Evolutionary conservation across 2,888 invertebrate species (phyloP).

Genomic region (Aethes cnicana): DNA sequence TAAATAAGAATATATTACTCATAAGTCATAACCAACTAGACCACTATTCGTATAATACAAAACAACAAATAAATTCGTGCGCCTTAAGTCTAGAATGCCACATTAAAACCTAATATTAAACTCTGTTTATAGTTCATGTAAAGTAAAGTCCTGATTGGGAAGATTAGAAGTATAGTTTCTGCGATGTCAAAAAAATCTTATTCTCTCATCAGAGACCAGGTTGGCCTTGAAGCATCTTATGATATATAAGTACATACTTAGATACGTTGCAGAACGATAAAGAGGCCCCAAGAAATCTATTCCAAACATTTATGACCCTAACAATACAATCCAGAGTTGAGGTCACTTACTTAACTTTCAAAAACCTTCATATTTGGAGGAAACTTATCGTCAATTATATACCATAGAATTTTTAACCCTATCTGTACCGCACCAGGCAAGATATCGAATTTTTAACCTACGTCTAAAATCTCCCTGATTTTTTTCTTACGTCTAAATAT

Average conservation of each 20-base stretch:
- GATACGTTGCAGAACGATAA: no score
- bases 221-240: no score
- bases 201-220: no score
- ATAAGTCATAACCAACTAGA: constrained; percentile 66
- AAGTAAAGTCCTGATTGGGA: constrained; percentile 11
- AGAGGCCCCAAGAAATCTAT: no score
- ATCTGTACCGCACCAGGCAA: constrained; percentile 57
- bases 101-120: constrained; percentile 55
- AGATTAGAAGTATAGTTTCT: constrained; percentile 5
- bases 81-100: constrained; percentile 74
- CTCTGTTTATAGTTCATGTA: constrained; percentile 44
- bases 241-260: no score
- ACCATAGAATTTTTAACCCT: constrained; percentile 15
- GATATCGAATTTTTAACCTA: constrained; percentile 69
- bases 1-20: constrained; percentile 70
- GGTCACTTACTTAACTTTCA: no score
- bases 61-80: constrained; percentile 82
- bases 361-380: no score
- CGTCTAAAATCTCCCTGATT: constrained; percentile 79
- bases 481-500: constrained; percentile 78
- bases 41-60: constrained; percentile 69
- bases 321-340: no score
- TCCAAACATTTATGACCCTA: no score
- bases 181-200: no score
- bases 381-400: no score